Conservation (phyloP, 2,797 vertebrate genomes). For the Octomys mimax region DNA sequence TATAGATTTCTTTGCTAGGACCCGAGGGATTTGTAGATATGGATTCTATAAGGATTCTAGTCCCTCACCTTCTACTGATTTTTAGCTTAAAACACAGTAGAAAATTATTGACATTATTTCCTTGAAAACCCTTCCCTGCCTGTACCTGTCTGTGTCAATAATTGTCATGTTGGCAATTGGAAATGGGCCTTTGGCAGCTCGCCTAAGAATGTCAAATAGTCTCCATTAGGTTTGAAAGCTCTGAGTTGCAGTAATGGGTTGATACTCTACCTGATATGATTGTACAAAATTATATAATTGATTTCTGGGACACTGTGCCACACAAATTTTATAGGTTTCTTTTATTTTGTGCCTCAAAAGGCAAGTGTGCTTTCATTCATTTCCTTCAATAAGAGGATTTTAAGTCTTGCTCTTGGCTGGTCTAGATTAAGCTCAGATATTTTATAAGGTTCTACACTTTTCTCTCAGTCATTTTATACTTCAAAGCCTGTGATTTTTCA, state of each 20-base stretch:
- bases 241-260: slow-evolving; percentile 87
- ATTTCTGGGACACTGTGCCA: slow-evolving; percentile 86
- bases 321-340: slow-evolving; percentile 83
- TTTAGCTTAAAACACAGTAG: slow-evolving; percentile 87
- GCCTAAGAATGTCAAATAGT: slow-evolving; percentile 88
- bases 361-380: slow-evolving; percentile 77
- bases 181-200: slow-evolving; percentile 87
- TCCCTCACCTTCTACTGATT: slow-evolving; percentile 78
- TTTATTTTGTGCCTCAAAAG: slow-evolving; percentile 82
- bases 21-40: slow-evolving; percentile 66
- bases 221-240: slow-evolving; percentile 88
- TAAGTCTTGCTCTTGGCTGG: slow-evolving; percentile 64
- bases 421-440: slow-evolving; percentile 64
- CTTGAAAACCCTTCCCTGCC: slow-evolving; percentile 87
- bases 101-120: slow-evolving; percentile 88
- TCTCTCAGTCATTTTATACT: slow-evolving; percentile 60
- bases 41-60: slow-evolving; percentile 82
- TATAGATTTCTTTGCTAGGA: slow-evolving; percentile 66
- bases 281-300: slow-evolving; percentile 89
- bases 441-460: slow-evolving; percentile 50
- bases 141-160: slow-evolving; percentile 87
- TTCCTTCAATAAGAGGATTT: slow-evolving; percentile 80
- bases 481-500: slow-evolving; percentile 64
- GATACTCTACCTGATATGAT: slow-evolving; percentile 86
- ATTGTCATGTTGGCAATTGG: slow-evolving; percentile 87